Evolutionary conservation across 2,888 invertebrate species (phyloP).

Genomic region (Lithodes maja): DNA sequence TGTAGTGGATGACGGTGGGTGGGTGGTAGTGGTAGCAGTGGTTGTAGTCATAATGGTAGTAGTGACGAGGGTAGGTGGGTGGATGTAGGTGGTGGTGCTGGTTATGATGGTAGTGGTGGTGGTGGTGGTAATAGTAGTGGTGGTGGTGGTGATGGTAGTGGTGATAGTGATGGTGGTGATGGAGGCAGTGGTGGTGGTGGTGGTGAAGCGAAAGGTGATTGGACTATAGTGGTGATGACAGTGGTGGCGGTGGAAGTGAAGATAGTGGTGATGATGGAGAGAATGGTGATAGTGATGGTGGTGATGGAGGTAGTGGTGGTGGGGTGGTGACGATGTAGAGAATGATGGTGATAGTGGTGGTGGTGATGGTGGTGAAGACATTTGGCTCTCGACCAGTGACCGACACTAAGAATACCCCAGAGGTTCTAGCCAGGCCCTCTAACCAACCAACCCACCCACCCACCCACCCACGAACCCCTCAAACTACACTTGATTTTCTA

Average conservation of each 20-base stretch:
- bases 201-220: background rate
- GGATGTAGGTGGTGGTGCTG: background rate
- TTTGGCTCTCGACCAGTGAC: conserved; percentile 13
- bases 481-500: too few species aligned
- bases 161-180: background rate
- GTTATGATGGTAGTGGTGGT: background rate
- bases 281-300: background rate
- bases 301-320: background rate
- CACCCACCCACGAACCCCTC: background rate
- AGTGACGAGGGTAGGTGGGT: background rate
- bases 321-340: background rate
- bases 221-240: background rate
- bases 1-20: background rate
- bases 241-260: background rate
- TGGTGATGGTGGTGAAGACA: too few species aligned
- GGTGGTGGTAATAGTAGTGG: background rate
- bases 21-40: background rate
- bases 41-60: background rate
- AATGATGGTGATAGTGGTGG: background rate
- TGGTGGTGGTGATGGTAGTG: background rate
- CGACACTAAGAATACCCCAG: background rate
- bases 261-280: background rate
- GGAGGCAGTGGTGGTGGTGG: too few species aligned
- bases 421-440: background rate
- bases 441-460: background rate